Conservation (phyloP, 1,140 invertebrate species). For the Ostrea denselamellosa region DNA sequence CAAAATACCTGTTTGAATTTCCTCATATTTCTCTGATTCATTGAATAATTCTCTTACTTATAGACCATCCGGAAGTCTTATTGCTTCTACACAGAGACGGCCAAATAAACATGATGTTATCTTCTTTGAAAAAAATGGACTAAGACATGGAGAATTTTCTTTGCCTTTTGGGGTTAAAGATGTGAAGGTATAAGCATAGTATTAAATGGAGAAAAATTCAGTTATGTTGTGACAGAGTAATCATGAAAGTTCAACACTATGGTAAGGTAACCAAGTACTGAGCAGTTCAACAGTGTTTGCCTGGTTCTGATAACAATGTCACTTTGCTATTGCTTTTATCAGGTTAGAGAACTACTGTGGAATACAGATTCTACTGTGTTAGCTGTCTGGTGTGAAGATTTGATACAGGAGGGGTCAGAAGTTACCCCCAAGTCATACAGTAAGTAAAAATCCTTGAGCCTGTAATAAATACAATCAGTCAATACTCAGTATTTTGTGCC, state of each 20-base stretch:
- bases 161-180: slow-evolving; percentile 83
- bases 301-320: too few species aligned
- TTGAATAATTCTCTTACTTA: slow-evolving; percentile 44
- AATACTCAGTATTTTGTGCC: too few species aligned
- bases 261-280: too few species aligned
- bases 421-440: slow-evolving; percentile 61
- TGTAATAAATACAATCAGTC: too few species aligned
- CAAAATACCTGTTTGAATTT: background rate
- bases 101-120: slow-evolving; percentile 84
- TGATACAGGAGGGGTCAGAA: slow-evolving; percentile 43
- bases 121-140: slow-evolving; percentile 95
- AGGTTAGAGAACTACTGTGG: slow-evolving; percentile 86
- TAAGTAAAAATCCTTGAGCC: slow-evolving; percentile 40
- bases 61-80: slow-evolving; percentile 87
- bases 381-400: slow-evolving; percentile 82
- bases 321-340: background rate
- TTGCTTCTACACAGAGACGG: slow-evolving; percentile 85
- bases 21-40: background rate
- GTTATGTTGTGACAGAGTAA: background rate
- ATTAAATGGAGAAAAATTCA: background rate
- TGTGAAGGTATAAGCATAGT: slow-evolving; percentile 74
- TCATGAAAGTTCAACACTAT: too few species aligned
- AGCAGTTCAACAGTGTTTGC: too few species aligned
- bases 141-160: slow-evolving; percentile 90
- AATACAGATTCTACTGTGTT: slow-evolving; percentile 89